Evolutionary conservation across 1,140 invertebrate genomes (phyloP).

Genomic region (Pseudomyrmex sp.): DNA sequence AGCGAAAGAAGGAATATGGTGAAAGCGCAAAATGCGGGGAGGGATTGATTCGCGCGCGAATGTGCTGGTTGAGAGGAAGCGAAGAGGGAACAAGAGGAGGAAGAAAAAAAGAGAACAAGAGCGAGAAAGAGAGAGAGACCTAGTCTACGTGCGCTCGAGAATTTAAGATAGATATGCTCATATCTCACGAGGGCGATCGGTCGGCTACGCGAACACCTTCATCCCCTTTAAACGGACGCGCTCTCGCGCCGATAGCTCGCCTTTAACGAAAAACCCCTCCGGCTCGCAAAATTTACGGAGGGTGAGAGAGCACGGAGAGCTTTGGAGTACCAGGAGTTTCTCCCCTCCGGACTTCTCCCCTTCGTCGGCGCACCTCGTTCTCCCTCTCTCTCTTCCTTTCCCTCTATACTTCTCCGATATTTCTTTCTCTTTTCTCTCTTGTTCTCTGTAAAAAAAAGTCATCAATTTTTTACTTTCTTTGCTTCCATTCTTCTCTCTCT

Average conservation of each 20-base stretch:
- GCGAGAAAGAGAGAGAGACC: slow-evolving; percentile 19
- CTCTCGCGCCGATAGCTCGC: slow-evolving; percentile 29
- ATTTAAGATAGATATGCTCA: slow-evolving; percentile 69
- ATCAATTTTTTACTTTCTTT: background rate
- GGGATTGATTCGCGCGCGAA: slow-evolving; percentile 18
- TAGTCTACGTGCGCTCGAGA: slow-evolving; percentile 11
- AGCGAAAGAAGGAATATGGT: slow-evolving; percentile 30
- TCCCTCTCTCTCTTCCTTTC: background rate
- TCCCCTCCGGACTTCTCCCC: slow-evolving; percentile 25
- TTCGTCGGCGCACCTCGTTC: slow-evolving; percentile 4
- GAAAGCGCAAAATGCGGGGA: background rate
- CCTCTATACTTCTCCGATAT: too few species aligned
- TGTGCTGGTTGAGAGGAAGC: slow-evolving; percentile 11
- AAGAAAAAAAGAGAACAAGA: background rate
- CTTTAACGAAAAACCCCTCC: slow-evolving; percentile 64
- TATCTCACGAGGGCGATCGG: slow-evolving; percentile 44
- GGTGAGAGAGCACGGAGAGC: slow-evolving; percentile 41
- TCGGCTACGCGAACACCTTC: background rate
- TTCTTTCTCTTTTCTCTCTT: background rate
- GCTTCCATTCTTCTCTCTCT: background rate
- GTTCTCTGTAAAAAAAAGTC: too few species aligned
- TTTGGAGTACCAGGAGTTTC: slow-evolving; percentile 58
- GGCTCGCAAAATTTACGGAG: slow-evolving; percentile 64
- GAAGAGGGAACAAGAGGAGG: background rate
- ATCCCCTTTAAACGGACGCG: slow-evolving; percentile 66